Percentiles rank a stretch among this genome's conserved stretches.
phyloP scores from a whole-genome alignment of 2,797 vertebrate species.

The Menidia menidia region DNA sequence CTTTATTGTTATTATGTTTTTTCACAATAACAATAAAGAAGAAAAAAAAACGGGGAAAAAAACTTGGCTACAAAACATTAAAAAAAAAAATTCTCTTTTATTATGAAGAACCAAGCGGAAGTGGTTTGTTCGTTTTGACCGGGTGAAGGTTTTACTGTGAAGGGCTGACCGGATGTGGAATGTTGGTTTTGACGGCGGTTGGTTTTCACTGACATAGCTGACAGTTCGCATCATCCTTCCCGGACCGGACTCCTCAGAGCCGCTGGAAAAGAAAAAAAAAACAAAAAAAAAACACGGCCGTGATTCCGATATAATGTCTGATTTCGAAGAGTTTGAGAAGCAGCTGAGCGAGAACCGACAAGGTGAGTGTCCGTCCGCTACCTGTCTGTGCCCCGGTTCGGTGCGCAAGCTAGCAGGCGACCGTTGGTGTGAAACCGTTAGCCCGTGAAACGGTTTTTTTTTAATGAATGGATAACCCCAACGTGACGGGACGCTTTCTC shows the following conservation, averaged over 20 bases:
- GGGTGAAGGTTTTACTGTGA: conserved; percentile 32
- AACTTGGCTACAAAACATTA: too few species aligned
- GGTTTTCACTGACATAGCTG: conserved; percentile 31
- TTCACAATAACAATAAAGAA: too few species aligned
- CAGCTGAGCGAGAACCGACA: conserved; percentile 82
- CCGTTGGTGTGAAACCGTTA: conserved; percentile 14
- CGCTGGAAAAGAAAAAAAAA: too few species aligned
- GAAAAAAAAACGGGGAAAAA: too few species aligned
- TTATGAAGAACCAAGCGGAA: too few species aligned
- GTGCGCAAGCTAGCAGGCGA: conserved; percentile 43
- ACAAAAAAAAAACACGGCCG: too few species aligned
- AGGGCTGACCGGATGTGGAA: conserved; percentile 9
- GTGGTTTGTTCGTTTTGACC: too few species aligned
- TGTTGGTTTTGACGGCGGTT: fast-evolving
- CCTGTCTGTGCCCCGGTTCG: background rate
- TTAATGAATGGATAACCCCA: conserved; percentile 45
- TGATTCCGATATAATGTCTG: conserved; percentile 61
- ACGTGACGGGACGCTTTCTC: conserved; percentile 12
- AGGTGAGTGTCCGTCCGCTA: conserved; percentile 63
- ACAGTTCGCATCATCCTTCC: background rate
- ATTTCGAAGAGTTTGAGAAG: conserved; percentile 85
- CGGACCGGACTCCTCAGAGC: background rate
- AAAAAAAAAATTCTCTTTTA: too few species aligned
- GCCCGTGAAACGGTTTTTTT: conserved; percentile 7
- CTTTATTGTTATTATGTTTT: too few species aligned